phyloP scores from a whole-genome alignment of 2,113 vertebrate genomes.

The Hypocryptadius cinnamomeus region DNA sequence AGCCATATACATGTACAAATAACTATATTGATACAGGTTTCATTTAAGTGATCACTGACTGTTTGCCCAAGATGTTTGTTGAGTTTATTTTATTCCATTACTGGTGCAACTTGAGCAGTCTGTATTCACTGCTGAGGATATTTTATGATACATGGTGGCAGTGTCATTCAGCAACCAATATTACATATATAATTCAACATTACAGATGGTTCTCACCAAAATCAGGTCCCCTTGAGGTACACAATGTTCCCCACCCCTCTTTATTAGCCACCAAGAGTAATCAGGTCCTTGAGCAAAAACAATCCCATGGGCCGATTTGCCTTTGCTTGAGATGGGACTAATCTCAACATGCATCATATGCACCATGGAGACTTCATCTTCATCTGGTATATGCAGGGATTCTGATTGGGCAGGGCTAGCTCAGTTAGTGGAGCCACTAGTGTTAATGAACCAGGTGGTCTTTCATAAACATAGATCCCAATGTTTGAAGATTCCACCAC shows the following conservation, averaged over 20 bases:
- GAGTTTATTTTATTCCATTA: not conserved
- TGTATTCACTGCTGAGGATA: not conserved
- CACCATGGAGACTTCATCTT: not conserved
- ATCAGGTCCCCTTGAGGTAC: not conserved
- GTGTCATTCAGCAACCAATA: not conserved
- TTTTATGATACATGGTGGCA: not conserved
- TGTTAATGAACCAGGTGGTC: not conserved
- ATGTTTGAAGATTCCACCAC: accelerated
- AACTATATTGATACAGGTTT: not conserved
- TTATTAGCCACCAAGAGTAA: not conserved
- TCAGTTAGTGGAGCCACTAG: not conserved
- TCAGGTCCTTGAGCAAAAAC: not conserved
- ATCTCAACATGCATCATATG: not conserved
- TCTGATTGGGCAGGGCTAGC: not conserved
- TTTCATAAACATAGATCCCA: not conserved
- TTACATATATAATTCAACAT: not conserved
- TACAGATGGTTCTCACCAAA: not conserved
- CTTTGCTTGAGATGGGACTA: not conserved
- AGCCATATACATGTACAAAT: not conserved
- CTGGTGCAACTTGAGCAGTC: not conserved
- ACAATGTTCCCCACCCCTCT: not conserved
- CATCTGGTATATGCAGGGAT: not conserved
- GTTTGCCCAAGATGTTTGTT: not conserved
- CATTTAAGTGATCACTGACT: not conserved
- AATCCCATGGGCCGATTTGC: not conserved